These are phyloP conservation scores for Macrotus californicus DNA, from an alignment of 2,113 vertebrate genomes.

Conservation along the genomic window DNA sequence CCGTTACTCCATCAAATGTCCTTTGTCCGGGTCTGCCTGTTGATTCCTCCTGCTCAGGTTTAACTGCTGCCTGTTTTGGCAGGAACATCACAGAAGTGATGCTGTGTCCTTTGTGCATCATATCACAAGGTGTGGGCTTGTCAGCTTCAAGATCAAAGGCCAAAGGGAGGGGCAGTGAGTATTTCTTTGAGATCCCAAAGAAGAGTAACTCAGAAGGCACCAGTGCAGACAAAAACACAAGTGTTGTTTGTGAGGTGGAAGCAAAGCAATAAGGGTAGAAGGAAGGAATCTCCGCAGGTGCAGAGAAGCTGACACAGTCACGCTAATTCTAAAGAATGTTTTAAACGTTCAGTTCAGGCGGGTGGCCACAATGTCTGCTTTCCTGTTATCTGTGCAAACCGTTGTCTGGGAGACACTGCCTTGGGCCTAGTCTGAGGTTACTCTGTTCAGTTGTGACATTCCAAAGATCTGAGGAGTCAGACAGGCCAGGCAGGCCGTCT, in stretches of 20 bases:
- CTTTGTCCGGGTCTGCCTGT: neutral
- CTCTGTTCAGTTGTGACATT: too few species aligned
- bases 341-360: neutral
- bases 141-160: neutral
- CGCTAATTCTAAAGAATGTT: neutral
- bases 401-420: neutral
- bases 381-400: too few species aligned
- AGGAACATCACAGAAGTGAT: neutral
- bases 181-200: neutral
- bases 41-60: neutral
- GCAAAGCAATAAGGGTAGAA: neutral
- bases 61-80: rapidly evolving
- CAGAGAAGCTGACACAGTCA: neutral
- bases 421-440: neutral
- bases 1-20: neutral
- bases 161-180: neutral
- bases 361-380: neutral
- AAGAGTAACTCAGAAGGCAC: neutral
- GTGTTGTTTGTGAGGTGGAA: neutral
- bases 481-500: too few species aligned
- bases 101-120: rapidly evolving
- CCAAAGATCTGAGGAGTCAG: neutral
- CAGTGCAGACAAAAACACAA: neutral
- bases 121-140: neutral
- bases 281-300: neutral